These are phyloP conservation scores for Coecobrya sp. DNA, from an alignment of 2,888 invertebrate genomes.

Conservation along the genomic window DNA sequence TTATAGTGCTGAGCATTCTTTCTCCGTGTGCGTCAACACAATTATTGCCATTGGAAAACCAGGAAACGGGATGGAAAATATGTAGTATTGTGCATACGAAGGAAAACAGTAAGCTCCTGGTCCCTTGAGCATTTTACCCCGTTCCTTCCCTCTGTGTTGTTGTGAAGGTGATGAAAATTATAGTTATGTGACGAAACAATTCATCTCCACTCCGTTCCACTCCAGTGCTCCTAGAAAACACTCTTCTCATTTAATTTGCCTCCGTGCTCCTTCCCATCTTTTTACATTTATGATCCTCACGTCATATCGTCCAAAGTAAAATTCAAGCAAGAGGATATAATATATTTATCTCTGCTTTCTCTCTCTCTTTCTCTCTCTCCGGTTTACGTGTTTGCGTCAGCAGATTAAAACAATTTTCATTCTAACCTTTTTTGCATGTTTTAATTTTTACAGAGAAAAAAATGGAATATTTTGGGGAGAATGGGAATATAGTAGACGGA, in stretches of 20 bases:
- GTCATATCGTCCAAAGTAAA: no score
- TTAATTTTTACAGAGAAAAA: not conserved
- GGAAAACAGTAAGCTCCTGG: not conserved
- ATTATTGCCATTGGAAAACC: constrained; percentile 32
- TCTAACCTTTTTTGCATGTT: not conserved
- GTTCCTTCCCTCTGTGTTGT: no score
- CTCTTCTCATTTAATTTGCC: constrained; percentile 23
- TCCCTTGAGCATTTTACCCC: constrained; percentile 41
- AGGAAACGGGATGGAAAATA: constrained; percentile 34
- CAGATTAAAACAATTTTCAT: constrained; percentile 1
- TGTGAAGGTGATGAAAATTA: constrained; percentile 51
- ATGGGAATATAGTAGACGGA: not conserved
- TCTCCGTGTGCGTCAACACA: constrained; percentile 8
- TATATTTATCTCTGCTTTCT: not conserved
- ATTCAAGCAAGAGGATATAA: no score
- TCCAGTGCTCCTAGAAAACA: not conserved
- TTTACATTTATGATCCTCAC: not conserved
- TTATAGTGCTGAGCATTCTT: not conserved
- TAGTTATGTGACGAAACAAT: constrained; percentile 55
- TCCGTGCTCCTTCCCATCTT: not conserved
- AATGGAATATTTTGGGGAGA: not conserved
- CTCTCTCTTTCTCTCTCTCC: not conserved
- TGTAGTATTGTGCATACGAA: not conserved
- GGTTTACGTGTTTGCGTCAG: not conserved
- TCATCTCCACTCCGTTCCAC: constrained; percentile 47